phyloP scores from a whole-genome alignment of 2,888 invertebrate species.

The Deilephila elpenor region DNA sequence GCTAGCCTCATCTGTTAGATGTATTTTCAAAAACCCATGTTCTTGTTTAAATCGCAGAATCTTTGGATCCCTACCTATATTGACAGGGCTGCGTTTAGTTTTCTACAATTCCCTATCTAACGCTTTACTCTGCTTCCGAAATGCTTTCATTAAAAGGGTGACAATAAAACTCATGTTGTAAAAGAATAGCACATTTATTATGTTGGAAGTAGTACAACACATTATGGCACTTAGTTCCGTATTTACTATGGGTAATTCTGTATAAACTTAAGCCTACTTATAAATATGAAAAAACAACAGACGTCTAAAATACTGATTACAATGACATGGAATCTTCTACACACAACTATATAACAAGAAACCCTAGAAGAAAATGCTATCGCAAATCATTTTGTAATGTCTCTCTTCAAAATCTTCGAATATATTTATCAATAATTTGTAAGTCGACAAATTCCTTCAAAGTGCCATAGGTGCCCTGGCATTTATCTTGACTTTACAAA shows the following conservation, averaged over 20 bases:
- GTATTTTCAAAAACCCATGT: no score
- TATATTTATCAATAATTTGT: not conserved
- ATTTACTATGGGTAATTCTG: constrained; percentile 47
- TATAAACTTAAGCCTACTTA: constrained; percentile 51
- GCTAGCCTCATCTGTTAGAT: no score
- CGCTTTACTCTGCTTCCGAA: not conserved
- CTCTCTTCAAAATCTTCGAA: not conserved
- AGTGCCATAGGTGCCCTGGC: not conserved
- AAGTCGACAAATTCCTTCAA: not conserved
- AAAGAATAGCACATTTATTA: constrained; percentile 59
- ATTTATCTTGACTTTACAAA: not conserved
- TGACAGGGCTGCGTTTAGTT: no score
- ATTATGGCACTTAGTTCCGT: constrained; percentile 77
- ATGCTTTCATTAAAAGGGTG: not conserved
- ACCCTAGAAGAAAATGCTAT: not conserved
- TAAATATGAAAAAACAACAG: constrained; percentile 57
- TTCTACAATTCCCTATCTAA: not conserved
- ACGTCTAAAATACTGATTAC: constrained; percentile 69
- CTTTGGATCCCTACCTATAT: no score
- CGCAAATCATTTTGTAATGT: not conserved
- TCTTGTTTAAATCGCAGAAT: no score
- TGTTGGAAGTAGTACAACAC: constrained; percentile 63
- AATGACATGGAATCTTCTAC: constrained; percentile 46
- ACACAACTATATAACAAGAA: constrained; percentile 32
- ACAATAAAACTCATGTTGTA: constrained; percentile 32